Conservation (phyloP, 2,888 invertebrate species). For the Micropterix aruncella region DNA sequence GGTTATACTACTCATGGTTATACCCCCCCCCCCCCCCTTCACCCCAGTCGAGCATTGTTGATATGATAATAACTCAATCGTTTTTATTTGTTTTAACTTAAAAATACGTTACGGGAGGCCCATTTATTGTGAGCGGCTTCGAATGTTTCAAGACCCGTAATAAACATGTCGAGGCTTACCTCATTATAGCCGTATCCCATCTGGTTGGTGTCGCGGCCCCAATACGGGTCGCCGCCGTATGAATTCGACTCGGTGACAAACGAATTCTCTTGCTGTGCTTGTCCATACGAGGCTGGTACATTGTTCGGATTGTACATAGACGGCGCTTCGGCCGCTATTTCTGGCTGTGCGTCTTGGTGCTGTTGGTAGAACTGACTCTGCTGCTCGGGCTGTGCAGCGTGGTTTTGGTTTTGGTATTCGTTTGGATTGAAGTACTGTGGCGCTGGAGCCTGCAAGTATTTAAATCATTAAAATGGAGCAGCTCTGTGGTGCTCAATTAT, state of each 20-base stretch:
- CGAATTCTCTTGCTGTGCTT: background rate
- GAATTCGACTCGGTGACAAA: background rate
- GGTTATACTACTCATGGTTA: no score
- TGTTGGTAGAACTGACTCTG: constrained; percentile 9
- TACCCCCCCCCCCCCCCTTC: no score
- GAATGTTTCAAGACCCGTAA: no score
- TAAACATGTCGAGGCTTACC: constrained; percentile 16
- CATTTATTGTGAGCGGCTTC: no score
- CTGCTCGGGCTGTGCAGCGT: background rate
- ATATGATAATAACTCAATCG: no score
- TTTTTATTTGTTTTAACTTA: no score
- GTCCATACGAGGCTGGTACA: background rate
- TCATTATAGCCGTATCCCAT: constrained; percentile 24
- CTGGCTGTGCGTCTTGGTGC: constrained; percentile 8
- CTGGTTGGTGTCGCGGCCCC: constrained; percentile 16
- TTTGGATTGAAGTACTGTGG: background rate
- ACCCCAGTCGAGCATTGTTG: no score
- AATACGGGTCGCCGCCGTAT: constrained; percentile 16
- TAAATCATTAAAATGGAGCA: no score
- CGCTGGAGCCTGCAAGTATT: background rate
- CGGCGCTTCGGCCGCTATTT: constrained; percentile 6
- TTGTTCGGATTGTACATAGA: constrained; percentile 12
- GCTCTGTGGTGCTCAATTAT: no score
- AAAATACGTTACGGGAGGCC: no score
- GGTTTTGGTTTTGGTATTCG: background rate